Evolutionary conservation across 2,888 invertebrate species (phyloP).

Genomic region (Anorthoa munda): DNA sequence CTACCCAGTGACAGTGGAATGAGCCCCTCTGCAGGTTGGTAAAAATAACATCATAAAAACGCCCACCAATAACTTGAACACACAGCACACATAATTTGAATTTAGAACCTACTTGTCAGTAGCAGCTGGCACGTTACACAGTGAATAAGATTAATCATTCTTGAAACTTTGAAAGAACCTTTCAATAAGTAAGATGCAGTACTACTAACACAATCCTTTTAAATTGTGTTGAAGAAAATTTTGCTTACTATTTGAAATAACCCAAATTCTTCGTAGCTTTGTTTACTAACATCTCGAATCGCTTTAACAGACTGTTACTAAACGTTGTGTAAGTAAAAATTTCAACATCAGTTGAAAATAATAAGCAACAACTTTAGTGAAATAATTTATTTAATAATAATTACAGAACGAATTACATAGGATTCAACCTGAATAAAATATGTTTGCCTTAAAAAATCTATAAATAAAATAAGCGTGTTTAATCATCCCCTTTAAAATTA

Average conservation of each 20-base stretch:
- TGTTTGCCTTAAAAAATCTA: neutral
- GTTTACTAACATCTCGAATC: slow-evolving; percentile 27
- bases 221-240: neutral
- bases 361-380: slow-evolving; percentile 4
- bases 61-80: neutral
- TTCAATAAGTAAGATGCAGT: neutral
- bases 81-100: neutral
- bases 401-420: slow-evolving; percentile 5
- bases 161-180: slow-evolving; percentile 3
- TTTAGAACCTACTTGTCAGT: slow-evolving; percentile 36
- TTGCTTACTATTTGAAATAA: slow-evolving; percentile 47
- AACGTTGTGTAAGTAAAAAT: neutral
- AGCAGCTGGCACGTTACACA: slow-evolving; percentile 23
- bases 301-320: neutral
- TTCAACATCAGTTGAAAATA: neutral
- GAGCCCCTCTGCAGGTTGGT: neutral
- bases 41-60: neutral
- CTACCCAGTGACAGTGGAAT: too few relatives aligned
- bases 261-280: slow-evolving; percentile 35
- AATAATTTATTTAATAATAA: slow-evolving; percentile 23
- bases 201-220: slow-evolving; percentile 19
- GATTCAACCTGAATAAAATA: slow-evolving; percentile 1
- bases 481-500: slow-evolving; percentile 32
- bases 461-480: slow-evolving; percentile 33
- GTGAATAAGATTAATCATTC: slow-evolving; percentile 22